Evolutionary conservation across 2,113 vertebrate species (phyloP).

Genomic region (Chloroceryle aenea): DNA sequence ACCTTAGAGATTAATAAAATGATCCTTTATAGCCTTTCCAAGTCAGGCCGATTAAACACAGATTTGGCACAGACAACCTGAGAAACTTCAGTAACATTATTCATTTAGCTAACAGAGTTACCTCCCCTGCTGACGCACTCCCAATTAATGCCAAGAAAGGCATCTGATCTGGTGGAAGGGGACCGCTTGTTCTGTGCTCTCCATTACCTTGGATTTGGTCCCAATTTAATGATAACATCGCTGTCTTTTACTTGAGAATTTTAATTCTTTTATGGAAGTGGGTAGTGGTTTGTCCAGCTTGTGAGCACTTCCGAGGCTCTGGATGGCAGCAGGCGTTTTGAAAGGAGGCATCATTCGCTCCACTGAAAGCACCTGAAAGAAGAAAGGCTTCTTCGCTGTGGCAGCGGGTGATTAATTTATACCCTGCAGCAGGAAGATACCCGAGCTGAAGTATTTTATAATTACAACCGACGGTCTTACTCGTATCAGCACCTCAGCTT

Average conservation of each 20-base stretch:
- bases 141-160: slow-evolving; percentile 61
- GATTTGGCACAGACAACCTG: slow-evolving; percentile 46
- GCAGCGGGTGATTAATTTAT: background rate
- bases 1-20: slow-evolving; percentile 57
- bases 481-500: background rate
- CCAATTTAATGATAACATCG: slow-evolving; percentile 43
- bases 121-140: slow-evolving; percentile 60
- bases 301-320: background rate
- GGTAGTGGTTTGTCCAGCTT: background rate
- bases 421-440: background rate
- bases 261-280: slow-evolving; percentile 18
- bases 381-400: background rate
- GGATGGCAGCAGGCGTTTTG: background rate
- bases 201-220: slow-evolving; percentile 31
- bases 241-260: background rate
- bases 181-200: slow-evolving; percentile 29
- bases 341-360: background rate
- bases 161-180: slow-evolving; percentile 48
- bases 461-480: background rate
- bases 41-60: slow-evolving; percentile 49
- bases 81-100: slow-evolving; percentile 50
- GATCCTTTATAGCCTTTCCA: slow-evolving; percentile 41
- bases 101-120: slow-evolving; percentile 56
- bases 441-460: background rate
- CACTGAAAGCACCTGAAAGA: background rate